Conservation (phyloP, 2,113 vertebrate genomes). For the Rousettus leschenaultii region DNA sequence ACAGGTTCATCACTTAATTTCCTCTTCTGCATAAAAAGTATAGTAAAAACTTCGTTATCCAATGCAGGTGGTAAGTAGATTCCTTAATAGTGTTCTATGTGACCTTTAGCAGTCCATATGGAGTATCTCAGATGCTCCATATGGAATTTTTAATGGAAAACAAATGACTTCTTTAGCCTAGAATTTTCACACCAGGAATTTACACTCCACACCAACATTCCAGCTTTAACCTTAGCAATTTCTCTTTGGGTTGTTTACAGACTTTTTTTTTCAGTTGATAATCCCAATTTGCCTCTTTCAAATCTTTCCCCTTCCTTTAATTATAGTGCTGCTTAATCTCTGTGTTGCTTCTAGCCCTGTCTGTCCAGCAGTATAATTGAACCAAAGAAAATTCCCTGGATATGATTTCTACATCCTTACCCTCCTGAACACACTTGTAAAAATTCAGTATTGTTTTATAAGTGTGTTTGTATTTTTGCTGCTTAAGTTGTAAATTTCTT, state of each 20-base stretch:
- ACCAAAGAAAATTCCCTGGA: slow-evolving; percentile 37
- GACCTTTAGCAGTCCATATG: slow-evolving; percentile 52
- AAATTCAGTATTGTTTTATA: slow-evolving; percentile 41
- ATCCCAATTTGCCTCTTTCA: slow-evolving; percentile 59
- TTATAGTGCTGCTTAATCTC: slow-evolving; percentile 80
- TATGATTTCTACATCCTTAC: slow-evolving; percentile 51
- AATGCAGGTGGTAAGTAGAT: slow-evolving; percentile 75
- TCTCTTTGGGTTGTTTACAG: slow-evolving; percentile 34
- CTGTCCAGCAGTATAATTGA: slow-evolving; percentile 56
- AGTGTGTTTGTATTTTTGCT: slow-evolving; percentile 47
- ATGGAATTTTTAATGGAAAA: slow-evolving; percentile 56
- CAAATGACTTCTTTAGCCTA: slow-evolving; percentile 53
- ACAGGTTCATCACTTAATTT: slow-evolving; percentile 71
- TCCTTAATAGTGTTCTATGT: slow-evolving; percentile 62
- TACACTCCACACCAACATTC: slow-evolving; percentile 78
- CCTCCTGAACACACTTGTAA: slow-evolving; percentile 49
- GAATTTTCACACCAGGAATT: slow-evolving; percentile 66
- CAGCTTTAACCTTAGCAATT: slow-evolving; percentile 64
- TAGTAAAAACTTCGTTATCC: slow-evolving; percentile 75
- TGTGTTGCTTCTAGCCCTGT: slow-evolving; percentile 72
- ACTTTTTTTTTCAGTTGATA: slow-evolving; percentile 60
- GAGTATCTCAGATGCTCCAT: slow-evolving; percentile 68
- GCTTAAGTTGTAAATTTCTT: slow-evolving; percentile 27
- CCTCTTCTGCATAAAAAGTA: slow-evolving; percentile 71
- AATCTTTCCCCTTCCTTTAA: slow-evolving; percentile 62